Conservation (phyloP, 2,797 vertebrate species). For the Arrhamphus sclerolepis region DNA sequence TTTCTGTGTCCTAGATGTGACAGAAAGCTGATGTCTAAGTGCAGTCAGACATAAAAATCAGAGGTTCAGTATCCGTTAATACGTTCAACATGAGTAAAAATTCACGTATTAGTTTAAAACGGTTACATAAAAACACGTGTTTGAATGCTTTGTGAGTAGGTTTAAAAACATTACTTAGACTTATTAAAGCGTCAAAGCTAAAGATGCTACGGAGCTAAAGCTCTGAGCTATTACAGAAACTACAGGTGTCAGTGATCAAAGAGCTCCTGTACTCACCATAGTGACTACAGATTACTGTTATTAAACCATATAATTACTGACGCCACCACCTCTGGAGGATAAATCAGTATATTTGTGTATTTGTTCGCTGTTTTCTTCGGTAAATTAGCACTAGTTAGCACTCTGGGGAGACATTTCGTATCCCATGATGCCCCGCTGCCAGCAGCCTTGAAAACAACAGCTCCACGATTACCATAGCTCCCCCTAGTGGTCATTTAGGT, state of each 20-base stretch:
- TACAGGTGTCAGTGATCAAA: not conserved
- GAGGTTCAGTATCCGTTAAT: not conserved
- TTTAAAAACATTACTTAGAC: no score
- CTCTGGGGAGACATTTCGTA: constrained; percentile 64
- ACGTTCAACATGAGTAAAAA: not conserved
- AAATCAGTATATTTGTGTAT: not conserved
- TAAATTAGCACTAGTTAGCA: constrained; percentile 30
- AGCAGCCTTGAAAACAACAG: constrained; percentile 26
- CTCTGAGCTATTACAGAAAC: not conserved
- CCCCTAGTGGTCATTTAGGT: not conserved
- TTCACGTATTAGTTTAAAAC: not conserved
- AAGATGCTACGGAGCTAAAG: constrained; percentile 20
- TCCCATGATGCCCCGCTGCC: constrained; percentile 70
- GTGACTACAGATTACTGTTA: not conserved
- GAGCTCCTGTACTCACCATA: constrained; percentile 63
- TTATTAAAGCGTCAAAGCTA: no score
- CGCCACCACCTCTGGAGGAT: not conserved
- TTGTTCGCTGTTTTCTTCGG: constrained; percentile 6
- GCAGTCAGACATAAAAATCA: no score
- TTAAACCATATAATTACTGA: not conserved
- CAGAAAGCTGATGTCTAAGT: no score
- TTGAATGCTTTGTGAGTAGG: no score
- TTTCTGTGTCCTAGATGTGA: not conserved
- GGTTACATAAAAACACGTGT: not conserved
- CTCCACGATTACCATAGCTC: constrained; percentile 10